Conservation (phyloP, 2,888 invertebrate species). For the Patella ulyssiponensis region DNA sequence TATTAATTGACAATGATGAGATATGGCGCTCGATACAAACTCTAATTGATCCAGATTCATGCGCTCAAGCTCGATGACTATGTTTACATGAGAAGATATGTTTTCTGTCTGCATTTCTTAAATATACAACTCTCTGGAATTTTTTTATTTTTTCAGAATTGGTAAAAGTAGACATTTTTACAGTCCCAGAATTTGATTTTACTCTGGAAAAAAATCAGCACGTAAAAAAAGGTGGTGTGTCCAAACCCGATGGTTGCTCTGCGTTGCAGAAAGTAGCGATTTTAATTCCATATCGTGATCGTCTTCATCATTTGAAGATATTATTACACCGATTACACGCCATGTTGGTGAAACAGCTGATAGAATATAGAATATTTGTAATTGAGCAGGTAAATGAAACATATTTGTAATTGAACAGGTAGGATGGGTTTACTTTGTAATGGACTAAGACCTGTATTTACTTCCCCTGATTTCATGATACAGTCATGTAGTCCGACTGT, state of each 20-base stretch:
- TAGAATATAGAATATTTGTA: constrained; percentile 62
- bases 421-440: no score
- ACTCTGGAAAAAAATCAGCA: constrained; percentile 44
- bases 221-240: constrained; percentile 56
- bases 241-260: constrained; percentile 55
- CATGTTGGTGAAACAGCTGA: constrained; percentile 59
- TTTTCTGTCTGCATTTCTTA: no score
- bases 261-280: constrained; percentile 65
- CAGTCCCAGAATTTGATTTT: constrained; percentile 38
- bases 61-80: no score
- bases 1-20: no score
- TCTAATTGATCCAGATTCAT: no score
- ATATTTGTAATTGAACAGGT: no score
- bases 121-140: no score
- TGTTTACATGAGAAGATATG: no score
- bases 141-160: constrained; percentile 29
- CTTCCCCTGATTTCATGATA: no score
- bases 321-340: constrained; percentile 61
- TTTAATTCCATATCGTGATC: constrained; percentile 62
- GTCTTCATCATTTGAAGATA: constrained; percentile 56
- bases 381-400: constrained; percentile 59
- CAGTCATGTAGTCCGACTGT: no score
- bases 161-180: constrained; percentile 50
- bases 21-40: no score
- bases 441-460: no score